Evolutionary conservation across 1,140 invertebrate genomes (phyloP).

Genomic region (Augochlora pura): DNA sequence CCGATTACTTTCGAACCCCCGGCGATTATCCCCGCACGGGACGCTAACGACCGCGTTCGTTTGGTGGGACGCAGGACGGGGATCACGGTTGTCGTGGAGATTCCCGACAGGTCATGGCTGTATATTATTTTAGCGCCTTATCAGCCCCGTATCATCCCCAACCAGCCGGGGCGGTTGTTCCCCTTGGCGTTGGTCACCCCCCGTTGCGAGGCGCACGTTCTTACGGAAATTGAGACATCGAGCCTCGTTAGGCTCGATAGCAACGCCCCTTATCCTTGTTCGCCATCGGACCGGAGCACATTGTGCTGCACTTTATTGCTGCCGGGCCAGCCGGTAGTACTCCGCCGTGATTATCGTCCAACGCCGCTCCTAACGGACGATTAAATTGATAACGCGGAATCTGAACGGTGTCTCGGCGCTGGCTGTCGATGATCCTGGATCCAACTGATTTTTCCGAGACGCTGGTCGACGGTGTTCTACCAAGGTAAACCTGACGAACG

Average conservation of each 20-base stretch:
- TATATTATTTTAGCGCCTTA: conserved; percentile 70
- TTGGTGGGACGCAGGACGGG: conserved; percentile 2
- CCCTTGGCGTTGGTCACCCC: conserved; percentile 43
- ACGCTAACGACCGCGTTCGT: background rate
- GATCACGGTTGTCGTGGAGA: conserved; percentile 36
- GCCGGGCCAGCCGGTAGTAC: conserved; percentile 3
- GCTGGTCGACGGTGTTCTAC: no score
- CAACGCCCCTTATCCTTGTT: conserved; percentile 50
- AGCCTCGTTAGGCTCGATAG: conserved; percentile 67
- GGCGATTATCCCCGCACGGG: background rate
- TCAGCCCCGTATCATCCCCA: conserved; percentile 66
- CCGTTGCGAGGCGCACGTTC: conserved; percentile 64
- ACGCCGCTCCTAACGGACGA: conserved; percentile 13
- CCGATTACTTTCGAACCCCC: conserved; percentile 12
- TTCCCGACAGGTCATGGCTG: conserved; percentile 28
- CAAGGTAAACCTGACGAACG: no score
- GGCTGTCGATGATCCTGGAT: no score
- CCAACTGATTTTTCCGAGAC: no score
- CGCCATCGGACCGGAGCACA: conserved; percentile 27
- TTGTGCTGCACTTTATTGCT: conserved; percentile 50
- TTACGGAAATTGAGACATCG: conserved; percentile 75
- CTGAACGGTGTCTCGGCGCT: background rate
- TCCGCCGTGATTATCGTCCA: conserved; percentile 26
- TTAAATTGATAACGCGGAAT: conserved; percentile 40
- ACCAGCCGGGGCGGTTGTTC: conserved; percentile 16